Evolutionary conservation across 2,888 invertebrate genomes (phyloP).

Genomic region (Machimus rusticus): DNA sequence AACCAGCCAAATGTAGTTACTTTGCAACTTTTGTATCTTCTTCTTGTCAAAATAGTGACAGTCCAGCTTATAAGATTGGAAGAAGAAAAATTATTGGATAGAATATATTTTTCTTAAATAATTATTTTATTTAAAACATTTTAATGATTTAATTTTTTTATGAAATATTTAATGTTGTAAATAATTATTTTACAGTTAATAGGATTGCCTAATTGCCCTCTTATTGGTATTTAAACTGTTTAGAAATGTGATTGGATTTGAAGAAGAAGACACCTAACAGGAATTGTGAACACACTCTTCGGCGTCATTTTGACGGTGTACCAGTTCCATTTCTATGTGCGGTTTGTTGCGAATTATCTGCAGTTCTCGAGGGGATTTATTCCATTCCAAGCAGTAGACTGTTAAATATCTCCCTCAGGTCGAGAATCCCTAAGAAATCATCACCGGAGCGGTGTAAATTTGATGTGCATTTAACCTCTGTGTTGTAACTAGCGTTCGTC

Average conservation of each 20-base stretch:
- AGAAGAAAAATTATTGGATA: neutral
- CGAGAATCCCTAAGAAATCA: neutral
- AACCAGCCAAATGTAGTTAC: neutral
- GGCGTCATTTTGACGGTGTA: conserved; percentile 22
- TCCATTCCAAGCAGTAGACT: neutral
- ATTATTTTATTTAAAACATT: neutral
- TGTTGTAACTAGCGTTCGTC: neutral
- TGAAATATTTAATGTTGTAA: neutral
- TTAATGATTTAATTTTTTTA: neutral
- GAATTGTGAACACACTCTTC: neutral
- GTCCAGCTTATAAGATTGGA: neutral
- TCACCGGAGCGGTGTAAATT: neutral
- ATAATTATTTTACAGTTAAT: neutral
- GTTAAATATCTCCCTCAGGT: neutral
- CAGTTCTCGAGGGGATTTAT: neutral
- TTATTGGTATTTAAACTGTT: neutral
- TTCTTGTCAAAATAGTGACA: neutral
- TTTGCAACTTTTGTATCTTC: conserved; percentile 25
- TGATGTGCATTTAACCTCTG: neutral
- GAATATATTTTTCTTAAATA: neutral
- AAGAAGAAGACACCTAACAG: neutral
- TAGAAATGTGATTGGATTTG: neutral
- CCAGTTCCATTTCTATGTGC: neutral
- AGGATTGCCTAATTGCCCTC: neutral
- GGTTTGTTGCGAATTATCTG: neutral